Evolutionary conservation across 2,888 invertebrate genomes (phyloP).

Genomic region (Aquatica leii): DNA sequence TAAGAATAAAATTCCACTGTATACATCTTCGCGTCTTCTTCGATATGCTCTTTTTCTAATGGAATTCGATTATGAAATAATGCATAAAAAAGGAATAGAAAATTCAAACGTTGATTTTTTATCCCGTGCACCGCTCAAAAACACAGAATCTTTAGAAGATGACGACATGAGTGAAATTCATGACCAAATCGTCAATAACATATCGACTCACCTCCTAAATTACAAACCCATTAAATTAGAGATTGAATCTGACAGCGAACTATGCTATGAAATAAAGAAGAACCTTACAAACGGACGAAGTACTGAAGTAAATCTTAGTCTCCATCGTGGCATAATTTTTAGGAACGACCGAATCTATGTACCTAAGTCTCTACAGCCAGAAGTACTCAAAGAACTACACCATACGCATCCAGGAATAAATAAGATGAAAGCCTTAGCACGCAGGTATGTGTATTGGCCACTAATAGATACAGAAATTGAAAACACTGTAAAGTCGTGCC

Average conservation of each 20-base stretch:
- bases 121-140: background rate
- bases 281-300: background rate
- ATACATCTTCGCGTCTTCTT: background rate
- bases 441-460: background rate
- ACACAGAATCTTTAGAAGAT: background rate
- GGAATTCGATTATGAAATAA: background rate
- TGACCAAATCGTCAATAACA: background rate
- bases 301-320: background rate
- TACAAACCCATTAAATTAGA: background rate
- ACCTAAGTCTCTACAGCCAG: background rate
- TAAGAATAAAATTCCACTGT: background rate
- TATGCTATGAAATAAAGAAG: background rate
- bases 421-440: background rate
- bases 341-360: background rate
- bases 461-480: background rate
- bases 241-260: background rate
- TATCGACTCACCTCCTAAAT: background rate
- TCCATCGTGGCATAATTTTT: background rate
- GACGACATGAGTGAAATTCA: background rate
- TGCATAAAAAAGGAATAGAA: background rate
- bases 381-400: background rate
- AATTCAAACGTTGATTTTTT: slow-evolving; percentile 2
- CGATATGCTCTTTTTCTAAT: slow-evolving; percentile 1
- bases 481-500: background rate
- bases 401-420: background rate